Evolutionary conservation across 2,797 vertebrate species (phyloP), one percentile per base, ranked within the genome.

Genomic region (Nannoperca australis): DNA sequence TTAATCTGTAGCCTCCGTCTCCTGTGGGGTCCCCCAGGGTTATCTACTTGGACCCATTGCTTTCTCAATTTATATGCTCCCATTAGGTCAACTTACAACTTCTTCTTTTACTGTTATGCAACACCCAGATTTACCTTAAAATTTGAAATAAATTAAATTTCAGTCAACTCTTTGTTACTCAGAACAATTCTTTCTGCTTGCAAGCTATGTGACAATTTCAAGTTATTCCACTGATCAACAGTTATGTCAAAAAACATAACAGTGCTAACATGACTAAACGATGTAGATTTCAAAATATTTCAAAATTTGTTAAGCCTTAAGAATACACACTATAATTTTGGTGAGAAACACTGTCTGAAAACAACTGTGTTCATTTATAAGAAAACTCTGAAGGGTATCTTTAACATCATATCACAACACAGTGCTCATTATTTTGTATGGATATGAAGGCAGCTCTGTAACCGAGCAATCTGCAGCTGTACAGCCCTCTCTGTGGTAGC

Each of bases 381-480:
- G 36, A 64, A 42, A 69, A 10, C 15, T 59, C 38, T 24, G 36
- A 50, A 30, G 73, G 55, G 40, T 51, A 17, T 40, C 68, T 70
- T 50, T 38, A 54, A 40, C 20, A 55, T 51, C 47, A 70, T 22
- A 70, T 73, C 13, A 34, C 60, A 63, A 60, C 50, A 68, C n/a
- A 64, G 55, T 62, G 71, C 49, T 81, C 64, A 60, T 68, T 82
- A 69, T 67, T 78, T 62, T 56, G 34, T n/a, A 47, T 59, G 53
- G 32, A 68, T 44, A 24, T n/a, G 49, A 69, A 69, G 18, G 45
- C 42, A 27, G 20, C 17, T 53, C 30, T 74, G 53, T 34, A 65
- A 73, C 32, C 66, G 44, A 62, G 71, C 63, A 79, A 73, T 71
- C 75, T 76, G 75, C 67, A 64, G 67, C n/a, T 49, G 42, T 17